Conservation (phyloP, 2,888 invertebrate species). For the Ctenicera cuprea region DNA sequence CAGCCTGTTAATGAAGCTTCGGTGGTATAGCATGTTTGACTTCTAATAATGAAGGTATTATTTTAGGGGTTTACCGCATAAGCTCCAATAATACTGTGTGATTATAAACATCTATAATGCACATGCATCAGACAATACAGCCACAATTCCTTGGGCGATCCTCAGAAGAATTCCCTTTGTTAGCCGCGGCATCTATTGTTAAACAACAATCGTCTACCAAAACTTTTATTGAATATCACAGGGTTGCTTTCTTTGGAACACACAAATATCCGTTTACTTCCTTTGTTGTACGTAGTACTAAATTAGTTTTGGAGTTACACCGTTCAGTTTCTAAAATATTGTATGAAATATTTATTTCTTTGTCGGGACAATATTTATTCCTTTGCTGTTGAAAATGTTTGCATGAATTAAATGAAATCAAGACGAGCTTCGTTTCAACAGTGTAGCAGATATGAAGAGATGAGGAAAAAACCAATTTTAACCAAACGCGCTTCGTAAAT, state of each 20-base stretch:
- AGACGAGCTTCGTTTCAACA: conserved; percentile 1
- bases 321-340: neutral
- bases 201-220: neutral
- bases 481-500: conserved; percentile 34
- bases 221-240: conserved; percentile 24
- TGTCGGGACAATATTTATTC: neutral
- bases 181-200: conserved; percentile 17
- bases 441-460: conserved; percentile 21
- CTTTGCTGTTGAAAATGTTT: neutral
- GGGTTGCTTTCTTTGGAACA: conserved; percentile 14
- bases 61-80: neutral
- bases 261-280: conserved; percentile 5
- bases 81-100: too few species aligned
- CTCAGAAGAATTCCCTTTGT: conserved; percentile 25
- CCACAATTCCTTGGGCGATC: conserved; percentile 1
- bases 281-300: conserved; percentile 5
- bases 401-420: neutral
- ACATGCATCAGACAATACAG: neutral
- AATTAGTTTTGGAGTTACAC: neutral
- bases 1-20: conserved; percentile 27
- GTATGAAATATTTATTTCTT: neutral
- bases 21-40: neutral
- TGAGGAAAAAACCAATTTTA: conserved; percentile 32
- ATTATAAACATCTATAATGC: too few species aligned
- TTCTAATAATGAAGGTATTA: conserved; percentile 26